Evolutionary conservation across 2,113 vertebrate species (phyloP).

Genomic region (Cebus imitator): DNA sequence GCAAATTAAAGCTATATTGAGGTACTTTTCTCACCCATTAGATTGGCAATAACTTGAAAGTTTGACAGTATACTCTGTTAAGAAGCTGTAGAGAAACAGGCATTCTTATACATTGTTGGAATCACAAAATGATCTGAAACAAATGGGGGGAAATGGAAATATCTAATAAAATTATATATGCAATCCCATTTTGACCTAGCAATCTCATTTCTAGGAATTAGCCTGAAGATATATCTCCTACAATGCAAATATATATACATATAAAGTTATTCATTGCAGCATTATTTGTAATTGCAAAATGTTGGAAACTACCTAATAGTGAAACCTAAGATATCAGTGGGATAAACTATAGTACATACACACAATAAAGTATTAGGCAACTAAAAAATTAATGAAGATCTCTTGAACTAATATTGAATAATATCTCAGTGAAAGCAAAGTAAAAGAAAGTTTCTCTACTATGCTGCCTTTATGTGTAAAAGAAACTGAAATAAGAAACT

Average conservation of each 20-base stretch:
- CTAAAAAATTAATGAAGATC: neutral
- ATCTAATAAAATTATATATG: neutral
- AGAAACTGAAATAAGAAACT: neutral
- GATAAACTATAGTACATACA: neutral
- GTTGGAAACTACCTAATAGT: neutral
- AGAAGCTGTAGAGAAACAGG: neutral
- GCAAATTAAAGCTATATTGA: neutral
- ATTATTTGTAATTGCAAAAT: neutral
- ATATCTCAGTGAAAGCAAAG: neutral
- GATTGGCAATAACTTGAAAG: neutral
- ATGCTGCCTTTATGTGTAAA: neutral
- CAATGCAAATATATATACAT: neutral
- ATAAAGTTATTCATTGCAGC: neutral
- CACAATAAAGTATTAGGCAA: neutral
- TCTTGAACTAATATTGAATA: neutral
- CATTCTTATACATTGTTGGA: neutral
- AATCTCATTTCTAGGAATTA: constrained; percentile 23
- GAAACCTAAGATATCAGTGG: neutral
- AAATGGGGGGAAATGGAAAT: neutral
- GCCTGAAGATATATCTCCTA: neutral
- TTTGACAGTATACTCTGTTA: neutral
- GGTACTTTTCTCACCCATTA: neutral
- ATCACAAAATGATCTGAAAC: neutral
- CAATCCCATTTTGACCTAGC: neutral
- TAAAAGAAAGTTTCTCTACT: neutral